A percentile compares a stretch with the other conserved stretches of the same genome.
Conservation (phyloP, 2,888 invertebrate genomes). For the Baronia brevicornis region DNA sequence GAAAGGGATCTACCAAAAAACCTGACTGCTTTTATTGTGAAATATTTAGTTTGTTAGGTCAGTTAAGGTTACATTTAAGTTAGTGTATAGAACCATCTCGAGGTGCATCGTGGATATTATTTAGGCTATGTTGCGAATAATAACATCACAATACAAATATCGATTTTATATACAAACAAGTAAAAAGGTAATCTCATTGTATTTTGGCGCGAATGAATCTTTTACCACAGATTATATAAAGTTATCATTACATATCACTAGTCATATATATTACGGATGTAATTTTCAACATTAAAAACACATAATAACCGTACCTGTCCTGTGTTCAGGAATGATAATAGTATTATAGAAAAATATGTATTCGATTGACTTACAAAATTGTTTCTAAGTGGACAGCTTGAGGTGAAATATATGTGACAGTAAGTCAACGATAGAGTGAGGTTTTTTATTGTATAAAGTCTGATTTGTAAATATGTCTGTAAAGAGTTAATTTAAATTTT, state of each 20-base stretch:
- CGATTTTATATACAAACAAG: constrained; percentile 10
- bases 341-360: constrained; percentile 18
- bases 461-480: constrained; percentile 55
- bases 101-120: constrained; percentile 53
- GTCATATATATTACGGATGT: constrained; percentile 55
- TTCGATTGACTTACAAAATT: constrained; percentile 6
- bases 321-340: constrained; percentile 58
- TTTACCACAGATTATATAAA: constrained; percentile 62
- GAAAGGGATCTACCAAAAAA: constrained; percentile 62
- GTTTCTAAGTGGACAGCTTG: constrained; percentile 9
- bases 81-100: constrained; percentile 31
- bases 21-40: constrained; percentile 44
- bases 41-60: constrained; percentile 32
- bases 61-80: constrained; percentile 29
- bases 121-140: constrained; percentile 20
- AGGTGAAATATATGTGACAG: constrained; percentile 15
- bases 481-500: constrained; percentile 29
- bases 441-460: constrained; percentile 50
- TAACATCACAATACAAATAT: constrained; percentile 23
- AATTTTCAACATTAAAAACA: constrained; percentile 44
- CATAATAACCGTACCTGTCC: constrained; percentile 66
- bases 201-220: constrained; percentile 25
- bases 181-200: constrained; percentile 24
- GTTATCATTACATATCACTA: constrained; percentile 73
- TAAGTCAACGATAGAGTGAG: constrained; percentile 23